phyloP scores from a whole-genome alignment of 1,140 invertebrate species.

The Cydia strobilella region DNA sequence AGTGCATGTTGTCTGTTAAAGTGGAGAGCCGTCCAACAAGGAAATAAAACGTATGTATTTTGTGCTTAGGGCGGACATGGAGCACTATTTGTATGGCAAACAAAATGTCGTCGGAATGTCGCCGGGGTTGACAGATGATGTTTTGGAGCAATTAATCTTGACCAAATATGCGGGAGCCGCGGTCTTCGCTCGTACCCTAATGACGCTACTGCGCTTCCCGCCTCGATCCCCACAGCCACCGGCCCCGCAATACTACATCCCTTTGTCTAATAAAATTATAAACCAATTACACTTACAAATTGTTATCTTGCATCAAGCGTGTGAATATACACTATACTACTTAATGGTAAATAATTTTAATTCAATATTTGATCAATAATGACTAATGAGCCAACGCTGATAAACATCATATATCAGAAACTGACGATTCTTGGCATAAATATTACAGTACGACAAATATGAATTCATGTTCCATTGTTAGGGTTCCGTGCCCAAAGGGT shows the following conservation, averaged over 20 bases:
- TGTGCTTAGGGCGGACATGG: conserved; percentile 42
- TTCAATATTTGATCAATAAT: not conserved
- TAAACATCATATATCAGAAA: not conserved
- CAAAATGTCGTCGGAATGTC: conserved; percentile 61
- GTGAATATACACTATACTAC: not conserved
- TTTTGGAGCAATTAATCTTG: conserved; percentile 70
- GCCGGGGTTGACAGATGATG: conserved; percentile 65
- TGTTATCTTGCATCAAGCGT: not conserved
- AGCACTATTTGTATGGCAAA: conserved; percentile 58
- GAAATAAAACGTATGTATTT: conserved; percentile 25
- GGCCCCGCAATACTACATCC: conserved; percentile 11
- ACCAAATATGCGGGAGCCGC: conserved; percentile 69
- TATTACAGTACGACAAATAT: not conserved
- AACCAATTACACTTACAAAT: conserved; percentile 16
- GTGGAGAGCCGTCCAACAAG: conserved; percentile 18
- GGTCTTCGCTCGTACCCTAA: conserved; percentile 50
- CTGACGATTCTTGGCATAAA: not conserved
- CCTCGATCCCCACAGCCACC: conserved; percentile 7
- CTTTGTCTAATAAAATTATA: conserved; percentile 31
- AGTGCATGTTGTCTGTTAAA: conserved; percentile 22
- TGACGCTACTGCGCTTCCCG: conserved; percentile 45
- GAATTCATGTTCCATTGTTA: not conserved
- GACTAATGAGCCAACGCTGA: not conserved
- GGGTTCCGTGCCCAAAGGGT: too few species aligned
- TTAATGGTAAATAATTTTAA: not conserved